Conservation (phyloP, 2,888 invertebrate genomes). For the Brachylomia viminalis region DNA sequence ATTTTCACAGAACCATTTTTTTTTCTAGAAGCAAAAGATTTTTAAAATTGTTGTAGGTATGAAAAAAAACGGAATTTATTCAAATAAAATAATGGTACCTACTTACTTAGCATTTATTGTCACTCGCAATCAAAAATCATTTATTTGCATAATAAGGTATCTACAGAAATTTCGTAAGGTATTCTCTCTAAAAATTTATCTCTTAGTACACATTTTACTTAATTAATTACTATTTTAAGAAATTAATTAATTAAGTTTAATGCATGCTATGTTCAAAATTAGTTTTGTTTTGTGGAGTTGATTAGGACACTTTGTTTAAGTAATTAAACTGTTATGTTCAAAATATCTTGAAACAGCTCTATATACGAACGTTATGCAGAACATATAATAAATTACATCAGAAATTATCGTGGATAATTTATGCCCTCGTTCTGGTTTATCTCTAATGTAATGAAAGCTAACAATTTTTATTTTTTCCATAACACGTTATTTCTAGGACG, state of each 20-base stretch:
- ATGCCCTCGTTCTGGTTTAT: slow-evolving; percentile 56
- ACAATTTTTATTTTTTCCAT: slow-evolving; percentile 19
- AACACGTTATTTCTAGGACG: slow-evolving; percentile 8
- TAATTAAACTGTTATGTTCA: slow-evolving; percentile 33
- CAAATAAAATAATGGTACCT: no score
- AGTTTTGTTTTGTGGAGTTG: neutral
- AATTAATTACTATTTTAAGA: no score
- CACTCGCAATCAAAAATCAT: no score
- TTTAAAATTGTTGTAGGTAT: no score
- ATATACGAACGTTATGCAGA: slow-evolving; percentile 32
- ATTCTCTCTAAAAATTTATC: no score
- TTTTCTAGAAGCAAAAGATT: neutral
- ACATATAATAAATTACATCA: slow-evolving; percentile 57
- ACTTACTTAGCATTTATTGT: no score
- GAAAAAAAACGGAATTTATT: no score
- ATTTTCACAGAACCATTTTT: neutral
- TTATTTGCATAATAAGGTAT: no score
- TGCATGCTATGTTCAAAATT: neutral
- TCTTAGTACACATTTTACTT: no score
- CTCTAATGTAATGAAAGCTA: slow-evolving; percentile 31
- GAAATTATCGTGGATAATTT: slow-evolving; percentile 55
- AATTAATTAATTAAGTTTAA: no score
- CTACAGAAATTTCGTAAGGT: no score
- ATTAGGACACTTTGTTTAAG: neutral
- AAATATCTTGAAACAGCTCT: slow-evolving; percentile 18